phyloP scores from a whole-genome alignment of 2,113 vertebrate genomes.

The Peucedramus taeniatus region DNA sequence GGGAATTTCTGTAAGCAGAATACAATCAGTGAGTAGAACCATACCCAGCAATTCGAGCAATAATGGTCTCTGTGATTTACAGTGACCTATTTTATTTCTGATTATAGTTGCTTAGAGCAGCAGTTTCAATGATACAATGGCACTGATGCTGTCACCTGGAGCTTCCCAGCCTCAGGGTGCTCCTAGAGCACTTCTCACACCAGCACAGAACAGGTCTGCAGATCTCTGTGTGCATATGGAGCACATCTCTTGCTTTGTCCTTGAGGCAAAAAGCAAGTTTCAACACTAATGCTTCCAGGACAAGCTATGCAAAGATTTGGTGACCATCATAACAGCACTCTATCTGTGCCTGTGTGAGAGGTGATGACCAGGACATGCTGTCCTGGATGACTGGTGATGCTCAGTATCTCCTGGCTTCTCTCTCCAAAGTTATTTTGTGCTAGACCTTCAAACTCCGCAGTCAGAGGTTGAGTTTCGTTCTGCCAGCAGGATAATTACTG shows the following conservation, averaged over 20 bases:
- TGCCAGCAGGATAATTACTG: background rate
- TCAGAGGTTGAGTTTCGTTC: fast-evolving
- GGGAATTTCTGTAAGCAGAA: background rate
- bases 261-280: background rate
- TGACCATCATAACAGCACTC: background rate
- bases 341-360: background rate
- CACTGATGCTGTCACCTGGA: background rate
- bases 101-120: background rate
- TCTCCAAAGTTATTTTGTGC: background rate
- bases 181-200: background rate
- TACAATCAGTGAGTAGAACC: background rate
- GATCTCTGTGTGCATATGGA: background rate
- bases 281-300: background rate
- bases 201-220: fast-evolving
- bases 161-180: background rate
- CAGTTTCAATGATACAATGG: background rate
- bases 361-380: background rate
- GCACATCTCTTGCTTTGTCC: background rate
- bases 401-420: background rate
- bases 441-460: background rate
- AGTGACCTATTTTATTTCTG: background rate
- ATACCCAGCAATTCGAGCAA: background rate
- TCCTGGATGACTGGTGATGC: background rate
- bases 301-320: background rate
- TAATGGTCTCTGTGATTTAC: background rate